Base-by-base conservation (phyloP, 2,113 vertebrate genomes). In the Rana temporaria region DNA sequence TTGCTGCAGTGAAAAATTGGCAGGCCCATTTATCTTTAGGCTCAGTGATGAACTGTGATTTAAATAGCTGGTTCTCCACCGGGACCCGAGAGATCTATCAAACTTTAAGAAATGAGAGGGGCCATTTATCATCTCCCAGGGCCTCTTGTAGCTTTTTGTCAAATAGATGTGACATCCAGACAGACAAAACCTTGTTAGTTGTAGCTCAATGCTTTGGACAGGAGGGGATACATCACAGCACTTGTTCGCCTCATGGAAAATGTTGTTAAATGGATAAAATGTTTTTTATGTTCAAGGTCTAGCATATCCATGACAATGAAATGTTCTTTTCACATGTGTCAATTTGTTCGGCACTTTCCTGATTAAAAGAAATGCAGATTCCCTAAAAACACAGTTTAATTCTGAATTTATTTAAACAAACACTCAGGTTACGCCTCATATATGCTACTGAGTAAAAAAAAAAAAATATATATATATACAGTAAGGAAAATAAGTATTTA, bases 21-120 rank as follows among this genome's bases (percentile, higher is more conserved):
- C 22, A 78, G 17, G 81, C 85, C 48, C 38, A 82, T 76, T 60
- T 84, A 79, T 74, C 70, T 67, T 72, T 4, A 26, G 57, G 68
- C 82, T 63, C 69, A 66, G 30, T 60, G 69, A 80, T 84, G 34
- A 84, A 62, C 71, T 84, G 63, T 85, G 7, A 75, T 19, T 42
- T 74, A 12, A 30, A 60, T 24, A 80, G 79, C 20, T 60, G 67
- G 34, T 32, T 18, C 34, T 86, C 20, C 22, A 59, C 9, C 12
- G 38, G 0, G 53, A 71, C 0, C 32, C 16, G 64, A 48, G 0
- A 70, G 75, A 11, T 84, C 24, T 48, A 64, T 85, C 62, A 86
- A 68, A 83, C 72, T 56, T 83, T 53, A 83, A 83, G 81, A 68
- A 68, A 68, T 53, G 72, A 83, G 72, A 68, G 65, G 30, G 64